Conservation (phyloP, 2,888 invertebrate species). For the Melitaea athalia region DNA sequence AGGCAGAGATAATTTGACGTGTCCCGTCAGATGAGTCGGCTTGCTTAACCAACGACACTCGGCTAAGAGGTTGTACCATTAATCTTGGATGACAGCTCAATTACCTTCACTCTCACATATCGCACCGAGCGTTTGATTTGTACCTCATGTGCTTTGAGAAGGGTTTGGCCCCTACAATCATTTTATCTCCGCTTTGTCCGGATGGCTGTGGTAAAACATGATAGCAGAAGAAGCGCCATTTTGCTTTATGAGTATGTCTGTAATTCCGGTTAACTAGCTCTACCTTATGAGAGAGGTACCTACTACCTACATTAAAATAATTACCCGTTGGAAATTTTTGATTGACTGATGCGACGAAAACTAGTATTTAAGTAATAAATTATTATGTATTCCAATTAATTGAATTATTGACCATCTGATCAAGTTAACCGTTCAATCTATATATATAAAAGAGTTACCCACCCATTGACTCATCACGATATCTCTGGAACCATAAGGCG, state of each 20-base stretch:
- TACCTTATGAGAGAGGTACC: neutral
- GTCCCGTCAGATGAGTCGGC: constrained; percentile 40
- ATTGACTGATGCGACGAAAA: constrained; percentile 9
- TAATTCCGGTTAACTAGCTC: constrained; percentile 13
- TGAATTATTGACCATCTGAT: neutral
- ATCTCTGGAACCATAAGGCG: no score
- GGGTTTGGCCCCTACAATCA: constrained; percentile 13
- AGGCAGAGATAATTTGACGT: constrained; percentile 59
- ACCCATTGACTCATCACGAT: no score
- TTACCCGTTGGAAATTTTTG: constrained; percentile 7
- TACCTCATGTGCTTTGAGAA: constrained; percentile 44
- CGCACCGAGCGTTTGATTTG: constrained; percentile 53
- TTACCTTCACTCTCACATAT: constrained; percentile 54
- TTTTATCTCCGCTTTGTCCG: constrained; percentile 24
- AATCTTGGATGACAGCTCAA: constrained; percentile 75
- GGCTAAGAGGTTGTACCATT: constrained; percentile 60
- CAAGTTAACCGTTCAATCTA: neutral
- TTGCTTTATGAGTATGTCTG: constrained; percentile 20
- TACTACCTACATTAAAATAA: constrained; percentile 8
- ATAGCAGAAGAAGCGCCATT: constrained; percentile 23
- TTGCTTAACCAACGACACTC: constrained; percentile 49
- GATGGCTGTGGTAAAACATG: constrained; percentile 35
- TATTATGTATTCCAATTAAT: constrained; percentile 4
- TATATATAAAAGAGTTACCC: no score
- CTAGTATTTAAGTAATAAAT: constrained; percentile 4